Conservation (phyloP, 2,888 invertebrate species). For the Drosophila fulvimacula region DNA sequence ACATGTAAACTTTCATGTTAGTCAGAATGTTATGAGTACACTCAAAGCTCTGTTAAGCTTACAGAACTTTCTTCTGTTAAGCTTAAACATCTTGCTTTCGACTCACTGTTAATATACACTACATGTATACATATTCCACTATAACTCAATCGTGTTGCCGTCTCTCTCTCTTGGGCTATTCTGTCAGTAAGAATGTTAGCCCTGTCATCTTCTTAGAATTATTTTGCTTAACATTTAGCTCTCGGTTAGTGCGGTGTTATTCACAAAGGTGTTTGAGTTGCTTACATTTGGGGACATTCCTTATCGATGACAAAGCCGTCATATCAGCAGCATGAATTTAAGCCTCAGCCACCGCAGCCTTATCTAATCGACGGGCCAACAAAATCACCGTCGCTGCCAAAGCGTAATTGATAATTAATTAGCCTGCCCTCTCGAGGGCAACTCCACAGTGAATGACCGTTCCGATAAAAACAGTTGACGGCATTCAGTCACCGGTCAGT, state of each 20-base stretch:
- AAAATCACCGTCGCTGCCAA: slow-evolving; percentile 58
- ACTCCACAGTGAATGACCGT: slow-evolving; percentile 34
- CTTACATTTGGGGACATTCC: slow-evolving; percentile 9
- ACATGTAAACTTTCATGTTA: not conserved
- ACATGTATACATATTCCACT: too few species aligned
- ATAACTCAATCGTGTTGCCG: too few species aligned
- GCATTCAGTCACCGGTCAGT: slow-evolving; percentile 47
- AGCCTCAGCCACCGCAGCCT: slow-evolving; percentile 23
- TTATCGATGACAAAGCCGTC: slow-evolving; percentile 29
- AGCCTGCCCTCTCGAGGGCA: slow-evolving; percentile 40
- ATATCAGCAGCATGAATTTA: slow-evolving; percentile 36
- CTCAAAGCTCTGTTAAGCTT: not conserved
- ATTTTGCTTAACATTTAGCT: not conserved
- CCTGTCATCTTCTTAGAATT: not conserved
- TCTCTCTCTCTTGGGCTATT: not conserved
- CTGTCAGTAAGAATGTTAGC: not conserved
- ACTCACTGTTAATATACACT: too few species aligned
- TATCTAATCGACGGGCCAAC: slow-evolving; percentile 51
- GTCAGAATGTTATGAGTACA: not conserved
- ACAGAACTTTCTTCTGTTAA: not conserved
- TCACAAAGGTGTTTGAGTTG: not conserved
- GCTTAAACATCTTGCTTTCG: not conserved
- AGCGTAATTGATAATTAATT: slow-evolving; percentile 72
- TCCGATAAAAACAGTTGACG: slow-evolving; percentile 42
- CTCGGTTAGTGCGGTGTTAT: not conserved